Evolutionary conservation across 2,888 invertebrate genomes (phyloP), one percentile per base, ranked within the genome.

Genomic region (Anoncus sp.): DNA sequence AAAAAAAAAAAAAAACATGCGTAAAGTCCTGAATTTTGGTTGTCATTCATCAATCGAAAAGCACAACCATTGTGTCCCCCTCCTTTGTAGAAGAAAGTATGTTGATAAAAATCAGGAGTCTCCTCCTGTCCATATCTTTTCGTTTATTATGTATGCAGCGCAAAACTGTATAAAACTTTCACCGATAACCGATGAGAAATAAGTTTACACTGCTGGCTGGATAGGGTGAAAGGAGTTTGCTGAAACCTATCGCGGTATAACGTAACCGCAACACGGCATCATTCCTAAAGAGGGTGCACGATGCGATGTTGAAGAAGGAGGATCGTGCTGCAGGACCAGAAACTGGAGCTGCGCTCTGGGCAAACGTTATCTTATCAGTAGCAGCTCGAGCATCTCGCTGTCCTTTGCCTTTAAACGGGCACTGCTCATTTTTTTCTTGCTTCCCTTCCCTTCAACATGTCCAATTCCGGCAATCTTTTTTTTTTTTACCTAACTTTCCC

Each of bases 301-400:
- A 85, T 82, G 31, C 31, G 82, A 63, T 78, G 73, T 80, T 82
- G 77, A 81, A 84, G 82, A 80, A 82, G 81, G 72, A 5, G 10
- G 35, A 7, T 5, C 6, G 45, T 45, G 4, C 2, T n/a, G 16
- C 3, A 16, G 45, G 7, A 10, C 2, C 3, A 16, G 3, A 16
- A 16, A 7, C n/a, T 73, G 77, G 81, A 71, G 81, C 83, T 75
- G 77, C n/a, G n/a, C n/a, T n/a, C n/a, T n/a, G n/a, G n/a, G 82
- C 80, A 77, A 82, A 45, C 71, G 84, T 87, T 87, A 87, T 88
- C 86, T 87, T 87, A 88, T 86, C 85, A 80, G 69, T 12, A 38
- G 57, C 74, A 74, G 73, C 40, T 75, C 40, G 69, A 75, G 63
- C 51, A 75, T 80, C 69, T 57, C 51, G 40, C 24, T 60, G 71